These are phyloP conservation scores for Melozone crissalis DNA, from an alignment of 2,113 vertebrate genomes.

Conservation along the genomic window DNA sequence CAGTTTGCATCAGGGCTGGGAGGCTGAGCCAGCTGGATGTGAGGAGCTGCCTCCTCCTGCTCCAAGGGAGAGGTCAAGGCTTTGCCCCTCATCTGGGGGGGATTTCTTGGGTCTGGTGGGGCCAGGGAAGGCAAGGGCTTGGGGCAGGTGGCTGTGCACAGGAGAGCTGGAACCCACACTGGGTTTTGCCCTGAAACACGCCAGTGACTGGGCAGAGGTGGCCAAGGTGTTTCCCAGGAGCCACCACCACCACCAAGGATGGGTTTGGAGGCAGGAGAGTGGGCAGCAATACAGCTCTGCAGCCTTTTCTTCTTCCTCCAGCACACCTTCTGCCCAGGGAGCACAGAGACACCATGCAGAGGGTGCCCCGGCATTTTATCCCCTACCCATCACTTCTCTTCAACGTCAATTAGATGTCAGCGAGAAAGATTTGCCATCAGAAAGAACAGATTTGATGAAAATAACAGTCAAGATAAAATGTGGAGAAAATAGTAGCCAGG, in stretches of 20 bases:
- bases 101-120: not conserved
- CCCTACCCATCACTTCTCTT: not conserved
- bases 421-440: not conserved
- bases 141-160: rapidly evolving
- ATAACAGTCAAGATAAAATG: not conserved
- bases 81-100: not conserved
- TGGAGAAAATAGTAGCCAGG: not conserved
- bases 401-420: not conserved
- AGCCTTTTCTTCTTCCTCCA: not conserved
- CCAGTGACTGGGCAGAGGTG: rapidly evolving
- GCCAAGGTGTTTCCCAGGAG: not conserved
- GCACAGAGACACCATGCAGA: not conserved
- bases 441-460: not conserved
- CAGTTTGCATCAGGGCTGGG: not conserved
- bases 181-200: rapidly evolving
- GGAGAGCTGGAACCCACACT: not conserved
- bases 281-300: not conserved
- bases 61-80: not conserved
- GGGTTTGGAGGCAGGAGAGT: not conserved
- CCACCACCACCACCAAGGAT: not conserved
- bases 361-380: not conserved
- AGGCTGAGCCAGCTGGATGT: not conserved
- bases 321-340: not conserved
- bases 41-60: not conserved
- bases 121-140: not conserved